Percentiles rank a stretch among this genome's conserved stretches.
phyloP scores from a whole-genome alignment of 2,888 invertebrate species.

The Cephalotes varians region DNA sequence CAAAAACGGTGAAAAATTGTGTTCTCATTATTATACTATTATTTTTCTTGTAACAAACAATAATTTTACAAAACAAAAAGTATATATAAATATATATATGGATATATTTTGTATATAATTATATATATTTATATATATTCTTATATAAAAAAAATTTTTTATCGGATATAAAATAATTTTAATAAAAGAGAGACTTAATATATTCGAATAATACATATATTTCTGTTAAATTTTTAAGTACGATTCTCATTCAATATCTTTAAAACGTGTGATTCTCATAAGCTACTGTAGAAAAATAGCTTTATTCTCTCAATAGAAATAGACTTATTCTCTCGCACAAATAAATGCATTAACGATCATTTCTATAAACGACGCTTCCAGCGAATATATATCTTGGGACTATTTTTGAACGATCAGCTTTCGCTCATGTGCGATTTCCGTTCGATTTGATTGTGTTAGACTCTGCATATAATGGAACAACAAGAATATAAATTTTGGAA shows the following conservation, averaged over 20 bases:
- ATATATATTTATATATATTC: too few relatives aligned
- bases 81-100: too few relatives aligned
- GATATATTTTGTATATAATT: too few relatives aligned
- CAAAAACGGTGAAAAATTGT: too few relatives aligned
- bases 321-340: neutral
- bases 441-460: neutral
- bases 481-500: too few relatives aligned
- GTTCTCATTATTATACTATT: too few relatives aligned
- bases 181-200: neutral
- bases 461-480: too few relatives aligned
- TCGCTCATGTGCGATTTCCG: neutral
- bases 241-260: neutral
- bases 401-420: constrained; percentile 3
- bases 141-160: too few relatives aligned
- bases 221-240: neutral
- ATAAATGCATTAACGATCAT: constrained; percentile 1
- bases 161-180: too few relatives aligned
- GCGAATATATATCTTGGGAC: neutral
- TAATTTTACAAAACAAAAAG: too few relatives aligned
- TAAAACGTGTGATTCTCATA: neutral
- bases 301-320: too few relatives aligned
- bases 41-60: too few relatives aligned
- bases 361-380: neutral
- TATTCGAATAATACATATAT: neutral
- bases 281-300: neutral